Evolutionary conservation across 2,113 vertebrate species (phyloP), one percentile per base, ranked within the genome.

Genomic region (Neogale vison): DNA sequence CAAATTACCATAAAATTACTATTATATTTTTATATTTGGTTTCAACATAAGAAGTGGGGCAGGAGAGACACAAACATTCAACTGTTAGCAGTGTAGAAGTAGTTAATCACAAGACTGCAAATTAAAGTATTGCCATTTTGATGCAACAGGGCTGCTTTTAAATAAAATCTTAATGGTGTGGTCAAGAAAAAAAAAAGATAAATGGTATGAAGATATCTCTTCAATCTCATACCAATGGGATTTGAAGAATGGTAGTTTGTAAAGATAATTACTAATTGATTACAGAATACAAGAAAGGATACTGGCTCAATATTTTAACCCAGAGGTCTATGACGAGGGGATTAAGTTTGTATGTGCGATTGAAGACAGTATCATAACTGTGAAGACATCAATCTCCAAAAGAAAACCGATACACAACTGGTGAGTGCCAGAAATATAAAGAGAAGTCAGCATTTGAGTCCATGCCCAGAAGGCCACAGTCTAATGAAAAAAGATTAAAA

Each of bases 201-300:
- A 39, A 88, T 34, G 14, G 10, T 26, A 26, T 20, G 13, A 86
- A 15, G 7, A 72, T 82, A 17, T 72, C 23, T 86, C 50, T 71
- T 90, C 26, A 31, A n/a, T 45, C 20, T 72, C 14, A 59, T 57
- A 87, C 12, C 24, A 45, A n/a, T 31, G 2, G 34, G 0, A 79
- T 95, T 52, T 67, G 45, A 83, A 12, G 5, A 55, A 55, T 4
- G 5, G 7, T 39, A 65, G 29, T 87, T 83, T 55, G 2, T 92
- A 97, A 74, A 77, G 7, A 65, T 34, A 96, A 52, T 89, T 59
- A 71, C 65, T 81, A 82, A 65, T 55, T 77, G 36, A 81, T 91
- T 26, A 23, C 21, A 69, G 29, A 10, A 18, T 55, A 69, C 0
- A 89, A 42, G 34, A 69, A 89, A 93, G 7, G 4, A 71, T 14